Base-by-base conservation (phyloP, 1,140 invertebrate species). In the Adelges cooleyi region DNA sequence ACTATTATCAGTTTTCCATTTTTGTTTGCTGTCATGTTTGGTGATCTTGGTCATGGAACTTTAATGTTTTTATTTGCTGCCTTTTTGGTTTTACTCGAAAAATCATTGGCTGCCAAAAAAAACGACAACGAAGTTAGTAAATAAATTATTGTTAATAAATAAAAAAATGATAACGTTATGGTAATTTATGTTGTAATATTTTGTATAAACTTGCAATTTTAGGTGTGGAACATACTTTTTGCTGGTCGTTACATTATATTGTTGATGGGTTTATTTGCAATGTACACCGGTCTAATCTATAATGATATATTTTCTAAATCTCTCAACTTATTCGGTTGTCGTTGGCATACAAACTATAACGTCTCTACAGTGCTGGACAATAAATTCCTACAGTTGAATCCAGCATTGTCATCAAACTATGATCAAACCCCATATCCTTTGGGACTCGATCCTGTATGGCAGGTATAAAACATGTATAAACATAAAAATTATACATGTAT, bases 271-370 rank as follows among this genome's bases (percentile, higher is more conserved):
- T 69, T 87, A 8, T 99, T 99, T 76, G 98, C 95, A 1, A 94
- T 98, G 78, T 99, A 99, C 78, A 95, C 95, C 13, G 96, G 96
- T 1, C 73, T 99, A 0, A 92, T 99, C 66, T 99, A 99, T 79
- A 99, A 99, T 76, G 97, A 99, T 75, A 80, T 95, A 8, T 99
- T 98, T 77, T 93, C 94, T 10, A 99, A 98, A 75, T 92, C 93
- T 3, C 72, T 98, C 4, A 99, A 99, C 73, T 80, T 99, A 33
- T 99, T 99, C 79, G 93, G 93, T 1, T 93, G 92, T 0, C 82
- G 87, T 70, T 99, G 95, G 94, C 73, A 74, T 13, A 74, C 80
- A 22, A 77, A 80, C 66, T 81, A 82, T 69, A 78, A 83, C 70
- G 71, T 70, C 53, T 76, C 76, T 0, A 81, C 79, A 1, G 71